These are phyloP conservation scores for Auanema freiburgensis DNA, from an alignment of 2,888 invertebrate species.

Conservation along the genomic window DNA sequence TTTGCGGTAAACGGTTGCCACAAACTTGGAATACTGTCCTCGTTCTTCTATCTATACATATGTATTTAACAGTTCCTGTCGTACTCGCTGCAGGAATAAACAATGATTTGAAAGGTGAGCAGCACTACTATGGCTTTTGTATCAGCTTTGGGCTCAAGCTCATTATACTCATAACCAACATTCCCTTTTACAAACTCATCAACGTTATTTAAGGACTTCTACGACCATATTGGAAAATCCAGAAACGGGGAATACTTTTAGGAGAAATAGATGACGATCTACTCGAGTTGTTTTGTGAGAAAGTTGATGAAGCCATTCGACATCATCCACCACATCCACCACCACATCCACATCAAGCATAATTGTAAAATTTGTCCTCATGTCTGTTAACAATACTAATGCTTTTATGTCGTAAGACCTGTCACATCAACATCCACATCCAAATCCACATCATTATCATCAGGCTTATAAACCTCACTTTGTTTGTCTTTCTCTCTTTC, in stretches of 20 bases:
- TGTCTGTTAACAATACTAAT: too few species aligned
- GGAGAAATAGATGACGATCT: conserved; percentile 52
- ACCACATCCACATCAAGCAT: too few species aligned
- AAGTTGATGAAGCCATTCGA: not conserved
- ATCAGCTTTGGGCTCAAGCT: not conserved
- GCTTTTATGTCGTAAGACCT: too few species aligned
- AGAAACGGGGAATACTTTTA: conserved; percentile 45
- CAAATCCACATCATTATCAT: too few species aligned
- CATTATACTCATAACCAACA: not conserved
- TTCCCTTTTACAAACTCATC: not conserved
- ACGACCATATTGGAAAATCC: conserved; percentile 40
- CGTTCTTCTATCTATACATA: conserved; percentile 46
- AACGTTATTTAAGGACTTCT: conserved; percentile 27
- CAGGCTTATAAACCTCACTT: too few species aligned
- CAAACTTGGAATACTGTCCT: conserved; percentile 54
- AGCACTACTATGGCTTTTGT: not conserved
- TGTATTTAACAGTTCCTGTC: conserved; percentile 50
- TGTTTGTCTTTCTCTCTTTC: too few species aligned
- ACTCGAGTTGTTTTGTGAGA: conserved; percentile 46
- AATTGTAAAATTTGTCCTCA: too few species aligned
- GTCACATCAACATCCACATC: too few species aligned
- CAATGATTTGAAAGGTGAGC: conserved; percentile 35
- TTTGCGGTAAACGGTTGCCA: conserved; percentile 46
- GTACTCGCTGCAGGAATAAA: conserved; percentile 45
- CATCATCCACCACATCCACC: too few species aligned